Evolutionary conservation across 2,797 vertebrate species (phyloP), one percentile per base, ranked within the genome.

Genomic region (Peromyscus eremicus): DNA sequence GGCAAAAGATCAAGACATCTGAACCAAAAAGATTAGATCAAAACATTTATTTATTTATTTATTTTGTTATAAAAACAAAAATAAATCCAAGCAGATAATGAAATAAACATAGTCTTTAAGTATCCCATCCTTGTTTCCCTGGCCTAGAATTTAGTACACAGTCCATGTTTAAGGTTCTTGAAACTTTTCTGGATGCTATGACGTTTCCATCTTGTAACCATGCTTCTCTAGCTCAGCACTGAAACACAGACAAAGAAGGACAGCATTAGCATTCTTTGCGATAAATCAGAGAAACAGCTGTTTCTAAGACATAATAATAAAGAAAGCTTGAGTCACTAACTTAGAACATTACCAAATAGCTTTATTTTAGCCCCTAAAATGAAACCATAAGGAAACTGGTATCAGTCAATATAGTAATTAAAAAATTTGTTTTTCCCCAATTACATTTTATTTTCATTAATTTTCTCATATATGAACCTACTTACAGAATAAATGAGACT

Each of bases 201-300:
- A 99, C 0, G 99, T 99, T 99, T 99, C 99, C 99, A 99, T 99
- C 98, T 99, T 99, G 99, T 99, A 99, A 96, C 99, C 99, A 90
- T 99, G 99, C 98, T 99, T 99, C 98, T 99, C 99, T 98, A 99
- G 98, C 98, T 99, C 99, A 96, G 99, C 99, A 98, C 99, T 99
- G 98, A 66, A 96, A 70, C 97, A 97, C 98, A 98, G 97, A 98
- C 94, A 89, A 97, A 98, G 91, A 96, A 98, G 13, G 79, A 19
- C 1, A 93, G 97, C 84, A 96, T 19, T 49, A 94, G 86, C 27
- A 96, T 68, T 92, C 49, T 94, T 90, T 70, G 86, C 60, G 29
- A 92, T 43, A 96, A 85, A 66, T 66, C 49, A 73, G 89, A 75
- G 29, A 91, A 80, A 92, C 6, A 75, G 52, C 6, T 49, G 17